Evolutionary conservation across 1,140 invertebrate genomes (phyloP).

Genomic region (Macrosteles quadrilineatus): DNA sequence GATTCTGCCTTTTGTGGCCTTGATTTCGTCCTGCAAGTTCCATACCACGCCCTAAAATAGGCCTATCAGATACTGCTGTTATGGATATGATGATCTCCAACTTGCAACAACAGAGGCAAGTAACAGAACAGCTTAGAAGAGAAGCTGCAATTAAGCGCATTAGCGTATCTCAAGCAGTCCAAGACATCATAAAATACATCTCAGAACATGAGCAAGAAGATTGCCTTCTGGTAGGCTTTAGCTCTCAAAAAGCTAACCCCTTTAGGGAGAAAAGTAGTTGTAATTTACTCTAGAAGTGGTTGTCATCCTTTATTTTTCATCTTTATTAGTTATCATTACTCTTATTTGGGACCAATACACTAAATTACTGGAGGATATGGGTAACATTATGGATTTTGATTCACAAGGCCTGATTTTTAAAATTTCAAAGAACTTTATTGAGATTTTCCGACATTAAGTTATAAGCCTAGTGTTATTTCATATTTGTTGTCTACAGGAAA

Average conservation of each 20-base stretch:
- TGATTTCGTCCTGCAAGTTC: not conserved
- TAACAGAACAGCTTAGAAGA: slow-evolving; percentile 90
- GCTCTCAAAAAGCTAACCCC: slow-evolving; percentile 94
- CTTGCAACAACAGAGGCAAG: slow-evolving; percentile 86
- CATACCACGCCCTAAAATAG: slow-evolving; percentile 59
- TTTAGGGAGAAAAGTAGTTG: slow-evolving; percentile 96
- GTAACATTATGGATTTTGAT: not conserved
- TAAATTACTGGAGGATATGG: too few species aligned
- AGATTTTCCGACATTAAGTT: too few species aligned
- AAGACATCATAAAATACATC: slow-evolving; percentile 93
- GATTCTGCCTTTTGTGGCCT: too few species aligned
- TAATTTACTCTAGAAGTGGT: slow-evolving; percentile 65
- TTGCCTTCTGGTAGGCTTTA: slow-evolving; percentile 93
- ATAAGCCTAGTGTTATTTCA: too few species aligned
- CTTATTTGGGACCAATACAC: not conserved
- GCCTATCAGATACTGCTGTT: slow-evolving; percentile 79
- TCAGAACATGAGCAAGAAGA: slow-evolving; percentile 92
- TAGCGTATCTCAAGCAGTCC: slow-evolving; percentile 83
- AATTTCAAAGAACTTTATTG: too few species aligned
- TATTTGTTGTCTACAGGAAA: too few species aligned
- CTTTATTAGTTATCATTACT: not conserved
- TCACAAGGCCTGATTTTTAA: too few species aligned
- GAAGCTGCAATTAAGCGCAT: slow-evolving; percentile 90
- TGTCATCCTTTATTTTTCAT: not conserved
- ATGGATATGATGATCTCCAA: slow-evolving; percentile 90